Percentiles rank a stretch among this genome's conserved stretches.
Evolutionary conservation across 2,797 vertebrate species (phyloP).

Genomic region (Catostomus latipinnis): DNA sequence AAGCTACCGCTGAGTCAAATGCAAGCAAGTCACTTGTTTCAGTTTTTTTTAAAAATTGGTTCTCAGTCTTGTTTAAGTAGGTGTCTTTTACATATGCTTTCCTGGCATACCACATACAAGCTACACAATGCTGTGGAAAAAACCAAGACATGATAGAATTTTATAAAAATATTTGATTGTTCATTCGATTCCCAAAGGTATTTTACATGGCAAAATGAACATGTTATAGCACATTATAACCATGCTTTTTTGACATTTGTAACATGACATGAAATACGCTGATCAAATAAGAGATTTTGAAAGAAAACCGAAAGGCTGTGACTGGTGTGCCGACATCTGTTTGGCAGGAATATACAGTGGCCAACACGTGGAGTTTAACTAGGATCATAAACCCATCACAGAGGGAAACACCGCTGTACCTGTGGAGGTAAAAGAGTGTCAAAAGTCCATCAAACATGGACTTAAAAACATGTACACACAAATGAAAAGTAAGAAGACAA

Average conservation of each 20-base stretch:
- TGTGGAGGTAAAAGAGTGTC: constrained; percentile 58
- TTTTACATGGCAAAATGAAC: constrained; percentile 6
- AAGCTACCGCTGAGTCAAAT: not conserved
- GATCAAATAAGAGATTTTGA: not conserved
- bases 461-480: too few species aligned
- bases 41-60: not conserved
- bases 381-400: constrained; percentile 77
- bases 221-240: not conserved
- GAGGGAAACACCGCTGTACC: constrained; percentile 78
- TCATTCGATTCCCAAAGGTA: not conserved
- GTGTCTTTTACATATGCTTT: not conserved
- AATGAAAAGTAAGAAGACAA: too few species aligned
- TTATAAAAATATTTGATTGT: too few species aligned
- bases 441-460: too few species aligned
- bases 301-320: constrained; percentile 20
- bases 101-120: not conserved
- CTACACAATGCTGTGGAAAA: not conserved
- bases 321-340: not conserved
- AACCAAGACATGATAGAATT: not conserved
- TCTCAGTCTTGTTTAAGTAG: constrained; percentile 2
- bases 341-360: constrained; percentile 28
- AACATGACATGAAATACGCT: not conserved
- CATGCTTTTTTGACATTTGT: constrained; percentile 1
- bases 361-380: not conserved
- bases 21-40: not conserved